phyloP scores from a whole-genome alignment of 2,888 invertebrate species.

The Clivina fossor region DNA sequence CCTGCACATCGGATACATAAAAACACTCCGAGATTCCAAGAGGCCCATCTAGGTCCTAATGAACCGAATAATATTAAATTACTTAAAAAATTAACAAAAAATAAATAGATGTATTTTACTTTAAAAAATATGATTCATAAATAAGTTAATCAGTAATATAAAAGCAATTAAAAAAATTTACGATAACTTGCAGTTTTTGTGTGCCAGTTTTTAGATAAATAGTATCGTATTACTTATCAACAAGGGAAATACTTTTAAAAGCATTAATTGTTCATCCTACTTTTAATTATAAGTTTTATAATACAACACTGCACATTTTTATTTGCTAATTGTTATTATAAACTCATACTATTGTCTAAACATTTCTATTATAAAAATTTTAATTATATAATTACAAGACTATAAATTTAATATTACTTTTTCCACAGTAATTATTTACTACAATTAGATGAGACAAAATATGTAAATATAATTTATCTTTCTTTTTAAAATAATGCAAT shows the following conservation, averaged over 20 bases:
- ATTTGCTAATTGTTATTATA: too few relatives aligned
- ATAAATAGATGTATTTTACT: too few relatives aligned
- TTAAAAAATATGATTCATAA: too few relatives aligned
- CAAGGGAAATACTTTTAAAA: conserved; percentile 11
- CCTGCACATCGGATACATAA: conserved; percentile 98
- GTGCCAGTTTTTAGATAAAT: conserved; percentile 10
- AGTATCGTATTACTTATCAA: conserved; percentile 13
- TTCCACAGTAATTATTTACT: too few relatives aligned
- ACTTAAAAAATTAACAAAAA: too few relatives aligned
- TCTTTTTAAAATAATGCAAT: too few relatives aligned
- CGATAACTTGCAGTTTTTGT: not conserved
- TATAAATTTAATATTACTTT: conserved; percentile 4
- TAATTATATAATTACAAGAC: conserved; percentile 17
- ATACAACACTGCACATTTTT: not conserved
- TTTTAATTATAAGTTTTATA: not conserved
- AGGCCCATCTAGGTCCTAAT: conserved; percentile 99
- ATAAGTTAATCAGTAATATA: too few relatives aligned
- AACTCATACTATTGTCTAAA: too few relatives aligned
- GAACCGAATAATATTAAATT: too few relatives aligned
- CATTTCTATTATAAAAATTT: conserved; percentile 5
- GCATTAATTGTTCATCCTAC: not conserved
- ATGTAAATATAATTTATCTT: too few relatives aligned
- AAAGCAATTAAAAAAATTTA: not conserved
- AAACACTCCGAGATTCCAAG: conserved; percentile 98
- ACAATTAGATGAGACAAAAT: too few relatives aligned